phyloP scores from a whole-genome alignment of 1,140 invertebrate species.

The Ceratina australensis region DNA sequence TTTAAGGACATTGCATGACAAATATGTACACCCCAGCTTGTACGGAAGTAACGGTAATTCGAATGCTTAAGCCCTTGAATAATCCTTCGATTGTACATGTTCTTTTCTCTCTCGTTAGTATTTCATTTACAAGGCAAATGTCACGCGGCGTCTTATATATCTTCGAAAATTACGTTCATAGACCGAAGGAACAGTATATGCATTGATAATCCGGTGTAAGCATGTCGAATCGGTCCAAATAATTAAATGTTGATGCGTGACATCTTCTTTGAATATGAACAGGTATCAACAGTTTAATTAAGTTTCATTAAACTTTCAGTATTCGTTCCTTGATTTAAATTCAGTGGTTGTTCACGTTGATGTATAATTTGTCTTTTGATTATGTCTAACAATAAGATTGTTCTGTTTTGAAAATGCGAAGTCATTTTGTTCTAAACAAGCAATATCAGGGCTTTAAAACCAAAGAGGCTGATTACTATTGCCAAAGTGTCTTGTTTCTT shows the following conservation, averaged over 20 bases:
- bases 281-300: constrained; percentile 44
- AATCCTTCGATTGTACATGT: constrained; percentile 47
- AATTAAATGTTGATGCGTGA: constrained; percentile 30
- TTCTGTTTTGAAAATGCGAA: constrained; percentile 16
- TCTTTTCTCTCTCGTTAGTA: constrained; percentile 47
- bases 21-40: constrained; percentile 81
- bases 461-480: constrained; percentile 79
- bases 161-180: constrained; percentile 52
- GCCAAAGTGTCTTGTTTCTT: constrained; percentile 75
- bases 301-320: constrained; percentile 24
- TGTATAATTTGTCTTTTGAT: not conserved
- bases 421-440: constrained; percentile 52
- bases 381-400: constrained; percentile 8
- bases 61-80: constrained; percentile 66
- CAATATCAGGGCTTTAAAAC: constrained; percentile 70
- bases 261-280: constrained; percentile 44
- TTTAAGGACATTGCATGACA: constrained; percentile 86
- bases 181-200: constrained; percentile 50
- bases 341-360: not conserved
- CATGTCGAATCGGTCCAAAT: constrained; percentile 47
- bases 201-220: constrained; percentile 22
- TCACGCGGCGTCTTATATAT: constrained; percentile 47
- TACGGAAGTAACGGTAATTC: constrained; percentile 77
- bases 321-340: constrained; percentile 15
- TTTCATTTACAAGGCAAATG: constrained; percentile 42